Evolutionary conservation across 1,140 invertebrate genomes (phyloP).

Genomic region (Aphelinus certus): DNA sequence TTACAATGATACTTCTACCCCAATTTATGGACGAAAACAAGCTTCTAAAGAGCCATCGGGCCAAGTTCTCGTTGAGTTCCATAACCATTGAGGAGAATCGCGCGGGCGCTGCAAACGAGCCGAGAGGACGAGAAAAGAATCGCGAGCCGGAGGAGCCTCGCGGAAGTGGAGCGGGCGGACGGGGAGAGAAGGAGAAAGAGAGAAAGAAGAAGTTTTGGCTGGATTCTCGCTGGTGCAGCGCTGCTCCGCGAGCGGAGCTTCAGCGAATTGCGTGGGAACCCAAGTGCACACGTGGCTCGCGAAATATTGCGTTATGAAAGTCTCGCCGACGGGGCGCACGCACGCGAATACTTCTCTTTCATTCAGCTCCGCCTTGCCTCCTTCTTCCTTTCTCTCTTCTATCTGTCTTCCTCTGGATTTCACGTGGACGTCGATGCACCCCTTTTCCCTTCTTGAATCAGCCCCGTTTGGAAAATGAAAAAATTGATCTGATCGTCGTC

Average conservation of each 20-base stretch:
- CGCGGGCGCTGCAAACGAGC: not conserved
- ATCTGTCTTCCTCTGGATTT: not conserved
- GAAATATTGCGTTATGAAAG: conserved; percentile 56
- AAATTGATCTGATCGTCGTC: too few relatives aligned
- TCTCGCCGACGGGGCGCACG: conserved; percentile 14
- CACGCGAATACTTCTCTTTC: conserved; percentile 23
- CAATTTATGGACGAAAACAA: too few relatives aligned
- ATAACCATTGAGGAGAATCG: too few relatives aligned
- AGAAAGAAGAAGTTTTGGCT: not conserved
- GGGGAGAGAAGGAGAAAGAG: conserved; percentile 14
- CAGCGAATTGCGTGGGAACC: conserved; percentile 59
- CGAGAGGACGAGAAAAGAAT: not conserved
- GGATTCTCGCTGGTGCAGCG: not conserved
- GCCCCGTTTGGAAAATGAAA: not conserved
- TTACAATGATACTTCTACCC: too few relatives aligned
- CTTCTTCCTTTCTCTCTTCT: not conserved
- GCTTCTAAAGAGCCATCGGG: conserved; percentile 13
- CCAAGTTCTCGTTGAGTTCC: conserved; percentile 15
- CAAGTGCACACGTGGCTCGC: conserved; percentile 54
- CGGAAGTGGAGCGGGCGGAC: conserved; percentile 5
- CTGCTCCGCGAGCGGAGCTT: conserved; percentile 14
- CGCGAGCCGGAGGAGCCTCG: not conserved
- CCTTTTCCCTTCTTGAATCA: not conserved
- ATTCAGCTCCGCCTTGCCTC: not conserved
- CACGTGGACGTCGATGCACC: not conserved